A percentile compares a stretch with the other conserved stretches of the same genome.
Conservation (phyloP, 2,797 vertebrate species). For the Rhinogobio ventralis region DNA sequence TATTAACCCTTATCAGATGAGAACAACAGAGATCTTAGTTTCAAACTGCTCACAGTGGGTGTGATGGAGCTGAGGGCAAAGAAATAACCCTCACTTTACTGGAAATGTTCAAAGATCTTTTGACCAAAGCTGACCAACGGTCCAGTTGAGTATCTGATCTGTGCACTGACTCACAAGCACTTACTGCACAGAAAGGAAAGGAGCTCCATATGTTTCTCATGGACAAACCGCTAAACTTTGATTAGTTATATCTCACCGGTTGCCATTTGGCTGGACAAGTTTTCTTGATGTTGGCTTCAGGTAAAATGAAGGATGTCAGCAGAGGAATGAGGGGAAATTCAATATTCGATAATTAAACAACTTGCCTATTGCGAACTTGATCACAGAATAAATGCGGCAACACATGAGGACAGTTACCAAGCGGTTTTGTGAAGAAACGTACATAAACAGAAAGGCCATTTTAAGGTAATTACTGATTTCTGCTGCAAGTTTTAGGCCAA, state of each 20-base stretch:
- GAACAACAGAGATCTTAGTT: neutral
- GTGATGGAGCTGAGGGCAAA: neutral
- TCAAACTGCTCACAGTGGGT: slow-evolving; percentile 13
- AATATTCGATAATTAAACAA: neutral
- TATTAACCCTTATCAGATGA: neutral
- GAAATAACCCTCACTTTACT: slow-evolving; percentile 3
- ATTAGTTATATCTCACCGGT: slow-evolving; percentile 14
- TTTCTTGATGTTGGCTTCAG: slow-evolving; percentile 32
- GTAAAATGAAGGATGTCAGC: slow-evolving; percentile 20
- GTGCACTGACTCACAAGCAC: slow-evolving; percentile 3
- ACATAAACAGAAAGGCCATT: slow-evolving; percentile 18
- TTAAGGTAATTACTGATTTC: slow-evolving; percentile 24
- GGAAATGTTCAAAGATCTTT: neutral
- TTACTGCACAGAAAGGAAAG: slow-evolving; percentile 1
- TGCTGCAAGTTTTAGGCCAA: slow-evolving; percentile 10
- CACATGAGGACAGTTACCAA: neutral
- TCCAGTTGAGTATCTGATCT: neutral
- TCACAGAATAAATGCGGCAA: neutral
- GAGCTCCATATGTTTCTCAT: slow-evolving; percentile 35
- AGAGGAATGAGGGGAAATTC: slow-evolving; percentile 4
- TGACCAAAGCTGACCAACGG: neutral
- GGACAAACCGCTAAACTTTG: slow-evolving; percentile 23
- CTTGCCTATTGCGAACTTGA: neutral
- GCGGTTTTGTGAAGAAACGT: slow-evolving; percentile 13
- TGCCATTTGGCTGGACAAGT: slow-evolving; percentile 20